Evolutionary conservation across 2,888 invertebrate genomes (phyloP).

Genomic region (Megastigmus dorsalis): DNA sequence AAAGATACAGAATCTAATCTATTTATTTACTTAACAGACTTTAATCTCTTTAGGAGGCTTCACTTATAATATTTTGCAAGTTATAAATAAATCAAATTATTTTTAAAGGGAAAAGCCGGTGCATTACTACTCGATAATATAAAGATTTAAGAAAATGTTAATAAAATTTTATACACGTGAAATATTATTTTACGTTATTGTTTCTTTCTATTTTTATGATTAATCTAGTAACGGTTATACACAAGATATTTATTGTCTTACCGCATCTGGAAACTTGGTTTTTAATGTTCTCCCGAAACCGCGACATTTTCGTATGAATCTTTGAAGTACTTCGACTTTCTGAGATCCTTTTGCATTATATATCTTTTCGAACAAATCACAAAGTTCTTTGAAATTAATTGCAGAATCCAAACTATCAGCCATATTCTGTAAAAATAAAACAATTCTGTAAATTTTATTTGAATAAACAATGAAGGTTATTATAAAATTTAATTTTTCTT

Average conservation of each 20-base stretch:
- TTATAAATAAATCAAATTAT: slow-evolving; percentile 43
- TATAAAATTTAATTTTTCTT: slow-evolving; percentile 9
- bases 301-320: slow-evolving; percentile 76
- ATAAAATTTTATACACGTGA: neutral
- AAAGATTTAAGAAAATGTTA: neutral
- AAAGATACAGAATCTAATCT: too few species aligned
- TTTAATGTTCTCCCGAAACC: slow-evolving; percentile 70
- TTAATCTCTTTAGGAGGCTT: too few species aligned
- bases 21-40: too few species aligned
- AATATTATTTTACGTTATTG: neutral
- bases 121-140: neutral
- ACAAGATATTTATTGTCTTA: slow-evolving; percentile 58
- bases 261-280: slow-evolving; percentile 61
- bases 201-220: neutral
- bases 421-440: too few species aligned
- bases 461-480: too few species aligned
- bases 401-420: slow-evolving; percentile 60
- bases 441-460: too few species aligned
- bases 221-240: neutral
- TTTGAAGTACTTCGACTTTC: slow-evolving; percentile 75
- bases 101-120: too few species aligned
- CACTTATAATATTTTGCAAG: slow-evolving; percentile 42
- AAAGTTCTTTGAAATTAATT: slow-evolving; percentile 77
- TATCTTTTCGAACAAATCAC: slow-evolving; percentile 79
- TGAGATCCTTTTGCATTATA: slow-evolving; percentile 72